Evolutionary conservation across 2,797 vertebrate genomes (phyloP), one percentile per base, ranked within the genome.

Genomic region (Cyclura pinguis): DNA sequence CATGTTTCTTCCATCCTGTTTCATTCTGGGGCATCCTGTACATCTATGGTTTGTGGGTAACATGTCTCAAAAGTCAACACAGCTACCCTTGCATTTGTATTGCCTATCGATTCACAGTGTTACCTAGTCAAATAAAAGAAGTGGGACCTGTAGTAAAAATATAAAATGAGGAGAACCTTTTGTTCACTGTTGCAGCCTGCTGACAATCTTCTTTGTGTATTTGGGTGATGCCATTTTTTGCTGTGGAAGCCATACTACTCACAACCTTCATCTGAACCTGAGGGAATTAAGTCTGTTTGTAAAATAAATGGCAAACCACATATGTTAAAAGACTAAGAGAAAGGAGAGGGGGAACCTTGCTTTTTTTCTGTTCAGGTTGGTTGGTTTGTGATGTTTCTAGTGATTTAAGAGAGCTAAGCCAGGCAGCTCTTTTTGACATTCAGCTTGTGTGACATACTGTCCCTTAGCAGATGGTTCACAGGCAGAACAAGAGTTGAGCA

Each of bases 371-470:
- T 92, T 69, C 52, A 80, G 87, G 47, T 74, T 91, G 92, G 42
- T 84, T 92, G 91, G 86, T 80, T 88, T 91, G 67, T 80, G 81
- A 85, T 59, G 74, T 74, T 89, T 76, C 86, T 73, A 90, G 67
- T 88, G 94, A 94, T 89, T 89, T 90, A 4, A 22, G n/a, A 57
- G 69, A 86, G 22, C 85, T 78, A 84, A 89, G 87, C 92, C 93
- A 94, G 90, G 84, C n/a, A 94, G 62, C 87, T 92, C 92, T 89
- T 80, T 91, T 90, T 95, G 92, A 94, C 89, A 84, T 91, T 95
- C 93, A 92, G 72, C 84, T 93, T 92, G 93, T 72, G 89, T 94
- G 91, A 80, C 78, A 32, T 94, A 92, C 85, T 94, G 57, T 78
- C 91, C 87, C 90, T 90, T 81, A 85, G 24, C 67, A 87, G 77